Evolutionary conservation across 2,888 invertebrate genomes (phyloP).

Genomic region (Lithodes maja): DNA sequence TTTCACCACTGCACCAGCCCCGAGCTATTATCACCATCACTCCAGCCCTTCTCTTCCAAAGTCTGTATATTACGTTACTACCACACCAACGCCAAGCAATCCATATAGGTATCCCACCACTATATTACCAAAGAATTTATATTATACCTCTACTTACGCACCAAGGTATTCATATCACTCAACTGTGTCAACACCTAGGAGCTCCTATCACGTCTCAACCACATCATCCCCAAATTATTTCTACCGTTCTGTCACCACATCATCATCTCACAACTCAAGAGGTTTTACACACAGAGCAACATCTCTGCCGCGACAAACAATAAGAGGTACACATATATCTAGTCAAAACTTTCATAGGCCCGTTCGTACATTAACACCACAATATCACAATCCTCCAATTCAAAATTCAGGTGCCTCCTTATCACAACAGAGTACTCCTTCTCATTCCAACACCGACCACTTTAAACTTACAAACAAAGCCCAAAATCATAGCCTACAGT

Average conservation of each 20-base stretch:
- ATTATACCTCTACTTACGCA: not conserved
- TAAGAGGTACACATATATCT: not conserved
- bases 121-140: not conserved
- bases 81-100: not conserved
- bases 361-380: not conserved
- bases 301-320: not conserved
- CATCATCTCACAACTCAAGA: not conserved
- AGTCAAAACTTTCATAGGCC: not conserved
- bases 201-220: not conserved
- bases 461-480: not conserved
- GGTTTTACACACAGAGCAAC: not conserved
- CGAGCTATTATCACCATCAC: not conserved
- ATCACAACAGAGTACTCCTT: not conserved
- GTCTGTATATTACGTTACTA: not conserved
- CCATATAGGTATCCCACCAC: not conserved
- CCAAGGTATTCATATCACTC: not conserved
- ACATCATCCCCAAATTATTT: not conserved
- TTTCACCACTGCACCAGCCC: conserved; percentile 4
- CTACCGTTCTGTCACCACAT: not conserved
- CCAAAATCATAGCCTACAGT: not conserved
- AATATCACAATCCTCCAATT: not conserved
- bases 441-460: not conserved
- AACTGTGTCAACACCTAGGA: too few relatives aligned
- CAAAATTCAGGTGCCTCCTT: not conserved
- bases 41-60: not conserved